Conservation (phyloP, 35 echinoderm and acorn worm genomes). For the Heliocidaris tuberculata region DNA sequence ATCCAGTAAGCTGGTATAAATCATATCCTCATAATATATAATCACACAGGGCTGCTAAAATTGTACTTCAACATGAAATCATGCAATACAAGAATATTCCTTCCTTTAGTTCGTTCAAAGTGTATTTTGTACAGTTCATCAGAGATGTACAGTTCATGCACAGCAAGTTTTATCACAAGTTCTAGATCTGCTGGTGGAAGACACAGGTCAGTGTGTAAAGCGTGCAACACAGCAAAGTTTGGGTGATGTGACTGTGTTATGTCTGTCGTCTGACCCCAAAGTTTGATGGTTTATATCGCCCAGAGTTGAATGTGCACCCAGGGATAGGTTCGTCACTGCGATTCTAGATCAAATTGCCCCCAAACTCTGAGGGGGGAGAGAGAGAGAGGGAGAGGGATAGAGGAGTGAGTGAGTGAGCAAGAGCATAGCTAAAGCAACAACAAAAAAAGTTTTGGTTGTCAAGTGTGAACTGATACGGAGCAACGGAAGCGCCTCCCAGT, state of each 20-base stretch:
- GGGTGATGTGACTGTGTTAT: neutral
- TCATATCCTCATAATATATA: neutral
- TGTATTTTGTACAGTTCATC: neutral
- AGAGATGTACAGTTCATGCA: neutral
- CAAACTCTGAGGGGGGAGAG: neutral
- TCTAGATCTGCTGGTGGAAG: neutral
- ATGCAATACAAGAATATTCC: neutral
- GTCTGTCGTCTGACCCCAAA: neutral
- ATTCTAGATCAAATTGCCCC: neutral
- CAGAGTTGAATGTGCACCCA: neutral
- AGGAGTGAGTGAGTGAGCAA: neutral
- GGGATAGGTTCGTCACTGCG: neutral
- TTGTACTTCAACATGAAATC: neutral
- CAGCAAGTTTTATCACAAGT: neutral
- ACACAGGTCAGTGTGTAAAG: neutral
- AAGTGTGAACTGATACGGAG: neutral
- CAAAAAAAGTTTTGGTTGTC: neutral
- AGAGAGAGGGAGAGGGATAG: neutral
- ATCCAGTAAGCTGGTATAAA: constrained; percentile 5
- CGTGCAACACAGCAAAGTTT: neutral
- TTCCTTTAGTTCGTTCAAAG: neutral
- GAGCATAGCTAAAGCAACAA: neutral
- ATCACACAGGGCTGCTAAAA: neutral
- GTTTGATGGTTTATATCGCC: constrained; percentile 16
- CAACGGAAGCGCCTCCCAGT: neutral